Evolutionary conservation across 2,888 invertebrate species (phyloP).

Genomic region (Coecobrya sp.): DNA sequence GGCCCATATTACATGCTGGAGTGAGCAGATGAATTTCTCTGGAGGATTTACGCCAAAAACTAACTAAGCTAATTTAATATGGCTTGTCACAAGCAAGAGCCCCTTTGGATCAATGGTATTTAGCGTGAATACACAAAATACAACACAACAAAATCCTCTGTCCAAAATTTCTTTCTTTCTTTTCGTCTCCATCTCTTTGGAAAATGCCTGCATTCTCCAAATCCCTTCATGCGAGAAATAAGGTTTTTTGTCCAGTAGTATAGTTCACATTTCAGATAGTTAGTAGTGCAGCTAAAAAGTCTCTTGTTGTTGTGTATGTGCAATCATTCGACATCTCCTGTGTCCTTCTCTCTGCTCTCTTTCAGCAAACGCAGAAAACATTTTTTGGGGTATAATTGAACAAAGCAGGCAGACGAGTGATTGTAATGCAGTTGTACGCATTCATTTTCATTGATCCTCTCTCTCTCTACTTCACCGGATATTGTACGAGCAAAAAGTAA

Average conservation of each 20-base stretch:
- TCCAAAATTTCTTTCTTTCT: neutral
- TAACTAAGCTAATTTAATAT: neutral
- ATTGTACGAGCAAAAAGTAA: neutral
- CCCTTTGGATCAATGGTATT: slow-evolving; percentile 1
- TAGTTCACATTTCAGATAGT: too few species aligned
- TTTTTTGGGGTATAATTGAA: slow-evolving; percentile 4
- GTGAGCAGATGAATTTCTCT: slow-evolving; percentile 19
- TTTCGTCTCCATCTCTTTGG: neutral
- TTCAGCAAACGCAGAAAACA: slow-evolving; percentile 20
- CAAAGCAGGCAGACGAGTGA: neutral
- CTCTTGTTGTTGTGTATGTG: neutral
- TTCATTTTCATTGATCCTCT: neutral
- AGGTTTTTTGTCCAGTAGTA: slow-evolving; percentile 23
- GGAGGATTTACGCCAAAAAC: neutral
- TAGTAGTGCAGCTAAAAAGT: neutral
- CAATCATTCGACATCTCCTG: neutral
- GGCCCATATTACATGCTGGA: too few species aligned
- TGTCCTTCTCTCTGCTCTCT: neutral
- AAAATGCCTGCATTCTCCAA: slow-evolving; percentile 52
- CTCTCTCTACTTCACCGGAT: neutral
- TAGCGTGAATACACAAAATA: slow-evolving; percentile 3
- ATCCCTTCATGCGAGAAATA: slow-evolving; percentile 62
- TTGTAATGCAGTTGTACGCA: slow-evolving; percentile 1
- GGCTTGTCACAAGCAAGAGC: neutral
- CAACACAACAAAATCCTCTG: neutral